Evolutionary conservation across 1,140 invertebrate genomes (phyloP), one percentile per base, ranked within the genome.

Genomic region (Monochamus saltuarius): DNA sequence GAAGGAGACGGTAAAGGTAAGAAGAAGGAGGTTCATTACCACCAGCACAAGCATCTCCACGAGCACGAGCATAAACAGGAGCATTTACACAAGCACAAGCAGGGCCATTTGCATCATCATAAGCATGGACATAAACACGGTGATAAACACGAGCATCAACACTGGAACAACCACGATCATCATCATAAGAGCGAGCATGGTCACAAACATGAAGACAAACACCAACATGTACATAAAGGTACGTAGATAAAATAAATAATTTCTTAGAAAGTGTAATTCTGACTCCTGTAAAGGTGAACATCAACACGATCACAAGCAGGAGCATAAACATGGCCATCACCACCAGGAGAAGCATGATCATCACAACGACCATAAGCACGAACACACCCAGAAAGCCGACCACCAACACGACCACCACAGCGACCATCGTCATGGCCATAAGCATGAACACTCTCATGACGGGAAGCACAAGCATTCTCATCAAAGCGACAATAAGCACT

Each of bases 301-400:
- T 35, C 38, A 56, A 10, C 38, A 46, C 17, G 49, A 46, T 4
- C 63, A 65, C 53, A 35, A 61, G 19, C 61, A 63, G 19, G 29
- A 58, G 29, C 56, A 63, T 52, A 63, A 63, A 8, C 68, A 66
- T 49, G 38, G 66, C 16, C 64, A 65, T 45, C 34, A 62, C 10
- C 61, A 65, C 52, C 49, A 51, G 13, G 36, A 37, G 17, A 47
- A 57, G 13, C 50, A 56, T 17, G 14, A 56, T 7, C 64, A 66
- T 42, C 40, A 56, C 6, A 54, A 59, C 19, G 39, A 63, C 10
- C 56, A 66, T 42, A 50, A 39, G 8, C 45, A 62, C 16, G 55
- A 57, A 1, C 56, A 50, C 11, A 53, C 51, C n/a, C 65, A 67
- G 38, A 53, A 47, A 14, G 57, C 60, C 46, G 57, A 59, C 10